Base-by-base conservation (phyloP, 2,797 vertebrate species). In the Lacerta viridis region DNA sequence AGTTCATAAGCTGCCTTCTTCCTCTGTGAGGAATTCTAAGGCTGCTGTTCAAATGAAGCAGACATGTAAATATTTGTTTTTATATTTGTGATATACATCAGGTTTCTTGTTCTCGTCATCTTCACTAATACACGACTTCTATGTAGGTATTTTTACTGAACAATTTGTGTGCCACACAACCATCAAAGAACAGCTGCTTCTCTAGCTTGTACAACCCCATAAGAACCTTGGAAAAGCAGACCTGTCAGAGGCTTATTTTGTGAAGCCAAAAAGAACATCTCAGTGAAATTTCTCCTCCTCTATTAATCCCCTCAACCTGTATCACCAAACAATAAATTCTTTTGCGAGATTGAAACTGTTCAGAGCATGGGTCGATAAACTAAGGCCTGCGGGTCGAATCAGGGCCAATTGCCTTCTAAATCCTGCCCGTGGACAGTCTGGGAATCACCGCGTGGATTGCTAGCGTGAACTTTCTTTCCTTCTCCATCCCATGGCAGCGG, bases 1-100 rank as follows among this genome's bases (percentile, higher is more conserved):
- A 81, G 20, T 55, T 82, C 71, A 41, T n/a, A 46, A 27, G 13
- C 61, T 9, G 39, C 11, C n/a, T 27, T 50, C 59, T 3, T 3
- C 29, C 50, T 13, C 50, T 55, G 13, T 55, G 13, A 4, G 50
- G 50, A 55, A 55, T 74, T 85, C 29, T 29, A 25, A 80, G 13
- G n/a, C 20, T 80, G 5, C 25, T 59, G 78, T 43, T 25, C 55
- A 61, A 11, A 33, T 80, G 46, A 8, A 77, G 29, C 76, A 46
- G 17, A 41, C 18, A 7, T 46, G 80, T 82, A 82, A 87, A 86
- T 86, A 71, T 39, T 15, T 55, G 59, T 29, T 27, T 86, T 39
- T 55, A 7, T 68, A 69, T 25, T 6, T 77, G 10, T 15, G 17
- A 18, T 64, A 64, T 75, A 36, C 4, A 50, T 15, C 15, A 41